Conservation (phyloP, 1,140 invertebrate genomes). For the Agrypnia vestita region DNA sequence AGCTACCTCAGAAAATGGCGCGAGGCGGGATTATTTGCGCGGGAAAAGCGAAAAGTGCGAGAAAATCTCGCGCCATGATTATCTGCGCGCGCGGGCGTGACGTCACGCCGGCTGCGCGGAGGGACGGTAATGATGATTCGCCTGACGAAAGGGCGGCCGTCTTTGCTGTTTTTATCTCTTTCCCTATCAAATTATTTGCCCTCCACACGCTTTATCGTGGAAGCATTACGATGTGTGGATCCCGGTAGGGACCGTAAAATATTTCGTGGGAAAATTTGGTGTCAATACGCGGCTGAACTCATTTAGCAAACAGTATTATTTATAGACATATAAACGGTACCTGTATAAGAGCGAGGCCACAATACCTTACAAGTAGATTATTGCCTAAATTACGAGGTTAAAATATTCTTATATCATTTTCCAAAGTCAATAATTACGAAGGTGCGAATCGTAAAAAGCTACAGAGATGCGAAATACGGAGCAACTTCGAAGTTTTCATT, state of each 20-base stretch:
- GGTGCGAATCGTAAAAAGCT: no score
- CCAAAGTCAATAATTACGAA: no score
- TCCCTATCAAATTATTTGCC: background rate
- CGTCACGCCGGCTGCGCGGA: conserved; percentile 2
- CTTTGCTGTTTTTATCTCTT: background rate
- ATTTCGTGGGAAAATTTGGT: background rate
- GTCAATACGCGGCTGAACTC: no score
- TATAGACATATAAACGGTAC: no score
- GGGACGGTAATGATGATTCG: conserved; percentile 3
- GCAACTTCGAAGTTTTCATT: no score
- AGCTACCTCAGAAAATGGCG: background rate
- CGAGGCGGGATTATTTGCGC: background rate
- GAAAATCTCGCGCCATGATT: conserved; percentile 1
- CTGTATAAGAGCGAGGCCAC: no score
- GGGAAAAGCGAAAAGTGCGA: conserved; percentile 17
- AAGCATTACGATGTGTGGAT: background rate
- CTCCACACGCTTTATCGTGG: no score
- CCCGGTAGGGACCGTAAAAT: background rate
- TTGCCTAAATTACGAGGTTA: no score
- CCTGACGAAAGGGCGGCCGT: background rate
- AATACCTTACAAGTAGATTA: no score
- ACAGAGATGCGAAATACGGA: no score
- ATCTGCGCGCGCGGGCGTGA: conserved; percentile 23
- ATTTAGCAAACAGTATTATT: no score
- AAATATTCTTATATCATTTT: no score